Base-by-base conservation (phyloP, 2,888 invertebrate genomes). In the Buathra laborator region DNA sequence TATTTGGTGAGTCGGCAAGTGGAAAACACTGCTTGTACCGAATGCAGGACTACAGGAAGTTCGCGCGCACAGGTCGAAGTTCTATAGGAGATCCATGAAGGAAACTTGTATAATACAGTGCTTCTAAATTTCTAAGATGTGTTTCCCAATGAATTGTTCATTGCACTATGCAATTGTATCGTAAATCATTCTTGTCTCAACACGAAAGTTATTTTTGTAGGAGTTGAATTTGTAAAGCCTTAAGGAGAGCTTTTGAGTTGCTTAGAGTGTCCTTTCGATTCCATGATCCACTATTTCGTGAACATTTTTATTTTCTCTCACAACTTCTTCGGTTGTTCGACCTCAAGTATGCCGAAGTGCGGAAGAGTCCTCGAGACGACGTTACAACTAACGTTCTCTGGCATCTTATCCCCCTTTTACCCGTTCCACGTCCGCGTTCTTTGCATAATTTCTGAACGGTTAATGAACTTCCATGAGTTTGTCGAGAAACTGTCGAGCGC, bases 361-460 rank as follows among this genome's bases (percentile, higher is more conserved):
- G 19, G 19, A 14, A 37, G 12, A 32, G 29, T 29, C 32, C 64
- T 64, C 48, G 62, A 29, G 56, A 59, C 12, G 66, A 64, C 16
- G 53, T 24, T 37, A 19, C 44, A 14, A 67, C 59, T 48, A 19
- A 67, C n/a, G 71, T 67, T 37, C 67, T 70, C 68, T 53, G 51
- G 68, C 46, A 24, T 62, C 75, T 62, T 37, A 56, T 19, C 56
- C 56, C 43, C 53, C 72, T 46, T 62, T 56, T 72, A 78, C 72
- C 67, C 68, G 68, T 78, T 83, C 32, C 66, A 68, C 62, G 78
- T 48, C 78, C 53, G 59, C 72, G 59, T 78, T 74, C 74, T 83
- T 83, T 74, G 83, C 78, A 78, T 78, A 83, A 83, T 83, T 78
- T 74, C 72, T 68, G 78, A 67, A 77, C 72, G 53, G 68, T 83